Base-by-base conservation (phyloP, 1,140 invertebrate species). In the Helicoverpa armigera region DNA sequence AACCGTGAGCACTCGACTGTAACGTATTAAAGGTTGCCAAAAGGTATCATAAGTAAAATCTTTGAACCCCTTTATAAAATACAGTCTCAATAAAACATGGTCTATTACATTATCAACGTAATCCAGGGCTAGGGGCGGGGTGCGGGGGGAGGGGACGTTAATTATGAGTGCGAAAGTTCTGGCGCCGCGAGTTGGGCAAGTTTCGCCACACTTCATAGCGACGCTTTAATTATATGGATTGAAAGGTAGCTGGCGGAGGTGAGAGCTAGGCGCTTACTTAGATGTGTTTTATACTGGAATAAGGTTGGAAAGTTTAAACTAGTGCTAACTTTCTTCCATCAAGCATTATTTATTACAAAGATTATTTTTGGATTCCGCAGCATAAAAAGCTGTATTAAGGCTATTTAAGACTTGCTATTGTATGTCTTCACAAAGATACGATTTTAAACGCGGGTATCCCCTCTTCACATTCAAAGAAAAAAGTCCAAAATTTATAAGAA, bases 161-260 rank as follows among this genome's bases (percentile, higher is more conserved):
- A 76, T 76, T 76, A 76, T 76, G 43, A 76, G 58, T 53, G 53
- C 51, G 60, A 76, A 76, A 76, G 74, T 76, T 76, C 29, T 13
- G 23, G 18, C 60, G 11, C 58, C 4, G 48, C 23, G 43, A 74
- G 72, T 76, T 48, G 18, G 13, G 48, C 56, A 61, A 63, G 18
- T 72, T 72, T 63, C 14, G 12, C 43, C 43, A 76, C 60, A 51
- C 74, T 75, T 75, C 56, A 60, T 60, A 63, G 31, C 58, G 5
- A 53, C 13, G 9, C 48, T 29, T 60, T 76, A 76, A 76, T 76
- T 65, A 65, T 53, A 54, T 31, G 50, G 48, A 53, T 53, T 70
- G 67, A 53, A 70, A 70, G 67, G 48, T 70, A 12, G 35, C 13
- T 35, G 31, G 2, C 1, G 35, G 35, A 9, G 35, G 5, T 43